phyloP scores from a whole-genome alignment of 2,888 invertebrate genomes.

The Chrysina gloriosa region DNA sequence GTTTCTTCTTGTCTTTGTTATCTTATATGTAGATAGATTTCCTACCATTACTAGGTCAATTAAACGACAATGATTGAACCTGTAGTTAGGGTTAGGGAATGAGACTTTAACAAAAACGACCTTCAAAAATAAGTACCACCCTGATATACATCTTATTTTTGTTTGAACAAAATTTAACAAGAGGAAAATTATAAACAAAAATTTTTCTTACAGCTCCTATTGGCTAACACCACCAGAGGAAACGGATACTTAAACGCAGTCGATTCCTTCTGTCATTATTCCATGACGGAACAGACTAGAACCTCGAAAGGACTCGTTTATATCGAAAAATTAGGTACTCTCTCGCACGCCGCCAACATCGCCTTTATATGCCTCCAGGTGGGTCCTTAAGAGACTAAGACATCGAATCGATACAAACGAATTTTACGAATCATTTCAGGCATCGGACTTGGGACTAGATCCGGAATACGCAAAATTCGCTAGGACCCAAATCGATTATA shows the following conservation, averaged over 20 bases:
- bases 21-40: too few relatives aligned
- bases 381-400: conserved; percentile 41
- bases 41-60: too few relatives aligned
- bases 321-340: conserved; percentile 68
- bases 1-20: too few relatives aligned
- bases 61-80: too few relatives aligned
- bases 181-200: not conserved
- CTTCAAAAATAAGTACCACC: too few relatives aligned
- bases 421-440: conserved; percentile 55
- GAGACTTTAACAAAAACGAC: too few relatives aligned
- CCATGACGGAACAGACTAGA: conserved; percentile 63
- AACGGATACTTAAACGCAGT: conserved; percentile 63
- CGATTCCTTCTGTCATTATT: conserved; percentile 67
- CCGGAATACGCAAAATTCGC: conserved; percentile 66
- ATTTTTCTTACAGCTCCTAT: conserved; percentile 59
- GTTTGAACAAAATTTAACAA: too few relatives aligned
- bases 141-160: too few relatives aligned
- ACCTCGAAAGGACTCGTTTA: conserved; percentile 69
- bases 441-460: conserved; percentile 60
- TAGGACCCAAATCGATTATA: conserved; percentile 68
- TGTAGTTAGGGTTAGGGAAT: not conserved
- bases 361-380: conserved; percentile 69
- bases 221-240: conserved; percentile 65
- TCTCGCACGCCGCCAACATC: conserved; percentile 69
- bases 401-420: too few relatives aligned